A percentile compares a stretch with the other conserved stretches of the same genome.
Evolutionary conservation across 1,140 invertebrate species (phyloP).

Genomic region (Carcinoscorpius rotundicauda): DNA sequence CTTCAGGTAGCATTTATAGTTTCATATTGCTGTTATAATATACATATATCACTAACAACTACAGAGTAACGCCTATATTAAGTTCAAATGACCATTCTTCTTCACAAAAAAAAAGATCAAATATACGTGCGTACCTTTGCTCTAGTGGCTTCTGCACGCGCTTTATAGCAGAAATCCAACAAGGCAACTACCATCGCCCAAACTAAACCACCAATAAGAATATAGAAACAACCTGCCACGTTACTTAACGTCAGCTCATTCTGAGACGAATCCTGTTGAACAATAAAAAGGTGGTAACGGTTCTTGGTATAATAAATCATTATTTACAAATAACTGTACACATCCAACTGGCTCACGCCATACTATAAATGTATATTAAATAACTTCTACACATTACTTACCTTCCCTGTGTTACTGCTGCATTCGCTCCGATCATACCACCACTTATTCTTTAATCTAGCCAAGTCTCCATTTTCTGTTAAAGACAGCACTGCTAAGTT

Average conservation of each 20-base stretch:
- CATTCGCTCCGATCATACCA: conserved; percentile 57
- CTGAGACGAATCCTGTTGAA: conserved; percentile 56
- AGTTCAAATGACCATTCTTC: background rate
- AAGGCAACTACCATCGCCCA: conserved; percentile 78
- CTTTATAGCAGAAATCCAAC: conserved; percentile 81
- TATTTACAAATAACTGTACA: background rate
- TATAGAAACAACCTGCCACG: conserved; percentile 97
- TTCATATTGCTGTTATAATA: too few species aligned
- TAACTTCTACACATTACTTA: conserved; percentile 11
- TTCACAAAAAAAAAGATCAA: background rate
- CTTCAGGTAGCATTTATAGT: too few species aligned
- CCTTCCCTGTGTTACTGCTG: conserved; percentile 30
- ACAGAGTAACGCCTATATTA: background rate
- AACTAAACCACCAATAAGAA: conserved; percentile 81
- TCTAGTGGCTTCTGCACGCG: conserved; percentile 61
- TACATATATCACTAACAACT: too few species aligned
- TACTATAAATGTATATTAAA: background rate
- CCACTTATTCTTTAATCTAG: conserved; percentile 86
- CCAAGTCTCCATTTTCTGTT: conserved; percentile 82
- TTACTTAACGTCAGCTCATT: conserved; percentile 89
- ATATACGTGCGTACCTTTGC: conserved; percentile 50
- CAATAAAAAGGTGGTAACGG: conserved; percentile 6
- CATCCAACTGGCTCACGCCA: background rate
- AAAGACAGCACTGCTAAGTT: conserved; percentile 83
- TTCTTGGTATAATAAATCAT: background rate